Percentiles rank a stretch among this genome's conserved stretches.
phyloP scores from a whole-genome alignment of 2,113 vertebrate species.

The Dasyornis broadbenti region DNA sequence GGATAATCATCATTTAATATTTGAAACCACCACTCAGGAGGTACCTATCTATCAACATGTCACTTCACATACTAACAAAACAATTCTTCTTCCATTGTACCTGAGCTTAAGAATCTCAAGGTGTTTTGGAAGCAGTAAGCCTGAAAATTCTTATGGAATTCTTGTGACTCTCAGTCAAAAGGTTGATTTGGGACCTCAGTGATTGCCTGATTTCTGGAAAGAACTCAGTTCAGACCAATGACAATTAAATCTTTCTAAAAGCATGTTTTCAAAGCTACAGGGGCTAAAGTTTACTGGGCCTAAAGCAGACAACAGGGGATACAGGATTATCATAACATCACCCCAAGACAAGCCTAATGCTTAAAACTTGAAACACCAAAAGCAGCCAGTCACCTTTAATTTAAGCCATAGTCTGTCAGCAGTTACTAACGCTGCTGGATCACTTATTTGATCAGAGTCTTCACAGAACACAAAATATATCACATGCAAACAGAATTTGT shows the following conservation, averaged over 20 bases:
- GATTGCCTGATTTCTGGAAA: neutral
- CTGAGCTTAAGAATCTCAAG: neutral
- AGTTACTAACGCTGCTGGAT: neutral
- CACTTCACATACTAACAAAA: neutral
- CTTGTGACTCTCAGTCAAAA: neutral
- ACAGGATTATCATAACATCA: too few species aligned
- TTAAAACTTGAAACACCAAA: neutral
- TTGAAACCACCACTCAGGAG: conserved; percentile 18
- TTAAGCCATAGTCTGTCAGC: neutral
- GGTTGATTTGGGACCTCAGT: neutral
- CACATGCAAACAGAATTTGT: neutral
- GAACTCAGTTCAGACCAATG: neutral
- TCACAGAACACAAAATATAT: neutral
- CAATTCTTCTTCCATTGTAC: neutral
- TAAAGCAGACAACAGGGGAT: too few species aligned
- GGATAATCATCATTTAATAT: conserved; percentile 1
- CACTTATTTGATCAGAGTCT: neutral
- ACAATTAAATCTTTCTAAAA: neutral
- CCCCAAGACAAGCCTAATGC: neutral
- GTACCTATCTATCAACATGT: neutral
- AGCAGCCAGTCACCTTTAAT: neutral
- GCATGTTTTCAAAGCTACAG: too few species aligned
- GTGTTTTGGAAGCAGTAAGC: neutral
- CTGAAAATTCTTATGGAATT: neutral
- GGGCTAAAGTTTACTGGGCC: too few species aligned